Base-by-base conservation (phyloP, 2,113 vertebrate genomes). In the Lepidothrix coronata region DNA sequence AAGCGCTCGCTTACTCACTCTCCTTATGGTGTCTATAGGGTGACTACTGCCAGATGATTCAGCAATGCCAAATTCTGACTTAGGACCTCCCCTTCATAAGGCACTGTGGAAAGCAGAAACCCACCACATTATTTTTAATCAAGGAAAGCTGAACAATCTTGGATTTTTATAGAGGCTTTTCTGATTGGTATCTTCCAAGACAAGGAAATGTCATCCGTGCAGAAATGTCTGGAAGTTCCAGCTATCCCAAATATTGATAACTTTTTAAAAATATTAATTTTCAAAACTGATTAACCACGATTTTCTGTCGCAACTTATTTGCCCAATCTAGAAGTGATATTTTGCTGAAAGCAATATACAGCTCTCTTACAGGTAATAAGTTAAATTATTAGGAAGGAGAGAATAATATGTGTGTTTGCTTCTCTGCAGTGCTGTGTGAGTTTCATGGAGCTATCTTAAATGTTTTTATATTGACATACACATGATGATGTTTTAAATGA, bases 1-100 rank as follows among this genome's bases (percentile, higher is more conserved):
- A 75, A 15, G 11, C 3, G 1, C 24, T 44, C 0, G 1, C 44
- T 82, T 46, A 1, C 22, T 81, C 2, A 0, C 15, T 67, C 14
- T 76, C 19, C 11, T 44, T 16, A 41, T 3, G 37, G 33, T 25
- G 3, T 14, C 43, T 48, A 7, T 20, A 72, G 67, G 20, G 8
- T 41, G 33, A 28, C 22, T 71, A 11, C 8, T 18, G 5, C 4
- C 33, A 72, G n/a, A 31, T 39, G 30, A 51, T 52, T 46, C 63
- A 83, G 54, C 58, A 61, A 22, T 0, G 2, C 1, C 22, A 51
- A 4, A 5, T 76, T 51, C 35, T 85, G 35, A 5, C 16, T 55
- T 46, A 85, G 44, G 25, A 71, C 22, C 8, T 62, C 2, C 5
- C 21, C 22, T 67, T 72, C 65, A 18, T 1, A 35, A 49, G 16